These are phyloP conservation scores for Ephestia elutella DNA, from an alignment of 1,140 invertebrate species.

Conservation along the genomic window DNA sequence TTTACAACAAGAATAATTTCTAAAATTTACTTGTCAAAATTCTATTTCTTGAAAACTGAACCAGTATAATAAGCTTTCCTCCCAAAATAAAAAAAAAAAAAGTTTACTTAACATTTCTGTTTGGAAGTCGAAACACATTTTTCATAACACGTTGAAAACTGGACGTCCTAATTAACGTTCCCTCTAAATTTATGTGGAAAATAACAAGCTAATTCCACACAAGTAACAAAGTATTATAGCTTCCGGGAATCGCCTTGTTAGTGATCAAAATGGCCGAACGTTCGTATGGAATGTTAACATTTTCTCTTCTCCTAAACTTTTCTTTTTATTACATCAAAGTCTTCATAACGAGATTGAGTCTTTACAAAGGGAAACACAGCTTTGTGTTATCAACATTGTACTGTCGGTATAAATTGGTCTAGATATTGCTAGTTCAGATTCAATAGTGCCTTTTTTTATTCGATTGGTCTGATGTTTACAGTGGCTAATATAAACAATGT, in stretches of 20 bases:
- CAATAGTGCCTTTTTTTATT: constrained; percentile 23
- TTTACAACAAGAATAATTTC: too few relatives aligned
- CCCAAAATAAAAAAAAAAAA: background rate
- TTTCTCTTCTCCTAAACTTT: constrained; percentile 43
- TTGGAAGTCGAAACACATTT: constrained; percentile 34
- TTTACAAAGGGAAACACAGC: background rate
- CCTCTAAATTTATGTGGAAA: constrained; percentile 39
- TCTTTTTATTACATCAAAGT: constrained; percentile 57
- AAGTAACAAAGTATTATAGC: constrained; percentile 52
- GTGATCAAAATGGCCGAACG: constrained; percentile 52
- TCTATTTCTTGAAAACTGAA: too few relatives aligned
- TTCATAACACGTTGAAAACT: constrained; percentile 27
- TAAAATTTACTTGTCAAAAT: too few relatives aligned
- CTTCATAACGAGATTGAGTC: constrained; percentile 39
- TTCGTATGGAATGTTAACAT: constrained; percentile 48
- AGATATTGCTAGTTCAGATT: background rate
- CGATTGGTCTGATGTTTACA: constrained; percentile 16
- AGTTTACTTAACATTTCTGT: constrained; percentile 11
- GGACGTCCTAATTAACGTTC: constrained; percentile 29
- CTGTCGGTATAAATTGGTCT: background rate
- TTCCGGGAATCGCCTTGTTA: constrained; percentile 58
- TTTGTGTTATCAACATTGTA: constrained; percentile 3
- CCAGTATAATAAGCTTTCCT: too few relatives aligned
- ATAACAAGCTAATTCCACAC: constrained; percentile 49
- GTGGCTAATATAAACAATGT: constrained; percentile 32